Percentiles rank a stretch among this genome's conserved stretches.
Conservation (phyloP, 64 coral and sea anemone species). For the Montipora capricornis region DNA sequence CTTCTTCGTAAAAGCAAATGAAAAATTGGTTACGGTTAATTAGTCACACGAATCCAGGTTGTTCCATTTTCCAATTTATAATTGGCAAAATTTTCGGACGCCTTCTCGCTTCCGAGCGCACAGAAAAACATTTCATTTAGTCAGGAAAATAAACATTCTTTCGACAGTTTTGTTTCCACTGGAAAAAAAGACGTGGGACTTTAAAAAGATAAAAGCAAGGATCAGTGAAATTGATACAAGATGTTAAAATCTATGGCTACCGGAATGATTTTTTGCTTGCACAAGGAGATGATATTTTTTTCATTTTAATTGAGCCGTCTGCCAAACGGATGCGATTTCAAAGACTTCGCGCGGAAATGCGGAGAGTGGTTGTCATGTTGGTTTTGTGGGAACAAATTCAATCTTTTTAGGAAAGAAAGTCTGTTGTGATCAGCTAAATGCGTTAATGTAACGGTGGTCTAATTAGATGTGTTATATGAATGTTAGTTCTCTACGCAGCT, state of each 20-base stretch:
- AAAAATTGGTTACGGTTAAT: conserved; percentile 27
- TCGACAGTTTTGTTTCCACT: not conserved
- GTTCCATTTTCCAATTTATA: not conserved
- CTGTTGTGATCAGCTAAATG: conserved; percentile 39
- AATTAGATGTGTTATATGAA: conserved; percentile 43
- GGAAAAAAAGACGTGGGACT: not conserved
- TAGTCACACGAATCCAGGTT: not conserved
- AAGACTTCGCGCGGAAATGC: not conserved
- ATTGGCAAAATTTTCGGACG: not conserved
- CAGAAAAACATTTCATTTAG: not conserved
- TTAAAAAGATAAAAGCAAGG: no score
- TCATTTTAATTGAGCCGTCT: not conserved
- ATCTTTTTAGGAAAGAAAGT: conserved; percentile 23
- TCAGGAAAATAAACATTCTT: not conserved
- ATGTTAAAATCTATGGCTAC: not conserved
- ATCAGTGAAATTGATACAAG: conserved; percentile 13
- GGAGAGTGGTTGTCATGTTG: not conserved
- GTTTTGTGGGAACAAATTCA: conserved; percentile 15
- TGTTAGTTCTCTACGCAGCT: not conserved
- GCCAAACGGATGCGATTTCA: conserved; percentile 14
- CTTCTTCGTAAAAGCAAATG: not conserved
- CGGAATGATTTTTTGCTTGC: not conserved
- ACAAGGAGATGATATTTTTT: no score
- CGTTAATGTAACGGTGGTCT: conserved; percentile 55
- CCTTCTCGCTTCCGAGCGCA: not conserved